A percentile compares a stretch with the other conserved stretches of the same genome.
These are phyloP conservation scores for Cricetomys ansorgei DNA, from an alignment of 2,113 vertebrate genomes.

Conservation along the genomic window DNA sequence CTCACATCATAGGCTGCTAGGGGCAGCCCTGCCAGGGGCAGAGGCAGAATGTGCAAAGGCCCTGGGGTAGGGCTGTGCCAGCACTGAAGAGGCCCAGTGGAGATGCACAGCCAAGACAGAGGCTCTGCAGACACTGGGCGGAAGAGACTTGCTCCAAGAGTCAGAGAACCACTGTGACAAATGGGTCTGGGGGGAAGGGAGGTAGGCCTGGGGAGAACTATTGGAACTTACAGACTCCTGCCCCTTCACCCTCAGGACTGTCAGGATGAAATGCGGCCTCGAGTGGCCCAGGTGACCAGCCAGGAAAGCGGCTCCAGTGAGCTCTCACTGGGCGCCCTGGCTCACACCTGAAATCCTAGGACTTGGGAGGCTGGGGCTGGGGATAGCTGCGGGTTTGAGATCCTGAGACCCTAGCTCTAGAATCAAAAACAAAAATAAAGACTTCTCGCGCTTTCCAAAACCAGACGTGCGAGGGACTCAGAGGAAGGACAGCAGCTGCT, in stretches of 20 bases:
- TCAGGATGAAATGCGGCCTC: accelerated
- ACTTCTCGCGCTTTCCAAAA: not conserved
- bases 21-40: too few relatives aligned
- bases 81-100: not conserved
- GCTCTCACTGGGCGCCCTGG: not conserved
- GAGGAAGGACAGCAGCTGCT: not conserved
- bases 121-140: not conserved
- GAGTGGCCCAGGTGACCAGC: not conserved
- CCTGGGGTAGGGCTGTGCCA: not conserved
- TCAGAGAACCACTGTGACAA: not conserved
- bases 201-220: not conserved
- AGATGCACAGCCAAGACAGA: not conserved
- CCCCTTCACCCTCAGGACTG: not conserved
- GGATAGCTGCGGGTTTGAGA: not conserved
- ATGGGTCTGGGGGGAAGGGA: not conserved
- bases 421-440: not conserved
- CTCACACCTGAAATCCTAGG: not conserved
- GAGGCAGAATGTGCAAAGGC: not conserved
- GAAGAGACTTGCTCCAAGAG: not conserved
- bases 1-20: accelerated
- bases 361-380: not conserved
- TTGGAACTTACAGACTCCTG: not conserved
- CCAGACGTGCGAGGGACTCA: not conserved
- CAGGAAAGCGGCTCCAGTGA: not conserved
- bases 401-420: not conserved